Percentiles rank a stretch among this genome's conserved stretches.
Conservation (phyloP, 2,888 invertebrate genomes). For the Lithosia quadra region DNA sequence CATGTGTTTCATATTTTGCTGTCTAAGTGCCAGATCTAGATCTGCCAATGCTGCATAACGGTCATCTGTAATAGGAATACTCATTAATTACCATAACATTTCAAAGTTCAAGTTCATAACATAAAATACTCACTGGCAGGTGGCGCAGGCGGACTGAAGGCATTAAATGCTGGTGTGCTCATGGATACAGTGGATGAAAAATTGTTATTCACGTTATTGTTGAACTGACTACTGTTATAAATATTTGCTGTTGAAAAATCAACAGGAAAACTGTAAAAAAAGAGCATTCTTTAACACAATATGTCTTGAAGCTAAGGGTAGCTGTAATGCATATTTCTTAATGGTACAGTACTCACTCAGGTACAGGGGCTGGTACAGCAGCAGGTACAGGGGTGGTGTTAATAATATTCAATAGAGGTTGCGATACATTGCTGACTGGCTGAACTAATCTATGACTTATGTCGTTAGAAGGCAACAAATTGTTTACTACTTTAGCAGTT, state of each 20-base stretch:
- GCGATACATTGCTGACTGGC: conserved; percentile 69
- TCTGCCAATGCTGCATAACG: conserved; percentile 98
- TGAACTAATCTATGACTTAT: conserved; percentile 72
- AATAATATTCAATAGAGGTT: conserved; percentile 62
- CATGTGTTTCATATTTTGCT: conserved; percentile 84
- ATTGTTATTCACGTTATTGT: conserved; percentile 74
- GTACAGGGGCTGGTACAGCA: conserved; percentile 63
- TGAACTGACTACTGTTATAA: conserved; percentile 88
- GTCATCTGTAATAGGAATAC: conserved; percentile 88
- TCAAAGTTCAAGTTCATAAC: neutral
- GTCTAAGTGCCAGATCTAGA: conserved; percentile 92
- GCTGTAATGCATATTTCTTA: conserved; percentile 2
- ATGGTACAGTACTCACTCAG: conserved; percentile 72
- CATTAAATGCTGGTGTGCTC: conserved; percentile 67
- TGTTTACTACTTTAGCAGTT: conserved; percentile 71
- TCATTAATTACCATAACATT: conserved; percentile 2
- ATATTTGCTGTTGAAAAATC: conserved; percentile 91
- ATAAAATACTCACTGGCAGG: conserved; percentile 69
- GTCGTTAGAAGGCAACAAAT: conserved; percentile 64
- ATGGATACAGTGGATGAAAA: conserved; percentile 78
- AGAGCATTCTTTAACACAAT: conserved; percentile 20
- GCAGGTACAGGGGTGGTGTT: conserved; percentile 53
- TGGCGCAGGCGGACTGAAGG: conserved; percentile 64
- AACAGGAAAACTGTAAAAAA: conserved; percentile 88
- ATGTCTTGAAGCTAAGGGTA: neutral